Evolutionary conservation across 2,888 invertebrate genomes (phyloP).

Genomic region (Scaptomyza caliginosa): DNA sequence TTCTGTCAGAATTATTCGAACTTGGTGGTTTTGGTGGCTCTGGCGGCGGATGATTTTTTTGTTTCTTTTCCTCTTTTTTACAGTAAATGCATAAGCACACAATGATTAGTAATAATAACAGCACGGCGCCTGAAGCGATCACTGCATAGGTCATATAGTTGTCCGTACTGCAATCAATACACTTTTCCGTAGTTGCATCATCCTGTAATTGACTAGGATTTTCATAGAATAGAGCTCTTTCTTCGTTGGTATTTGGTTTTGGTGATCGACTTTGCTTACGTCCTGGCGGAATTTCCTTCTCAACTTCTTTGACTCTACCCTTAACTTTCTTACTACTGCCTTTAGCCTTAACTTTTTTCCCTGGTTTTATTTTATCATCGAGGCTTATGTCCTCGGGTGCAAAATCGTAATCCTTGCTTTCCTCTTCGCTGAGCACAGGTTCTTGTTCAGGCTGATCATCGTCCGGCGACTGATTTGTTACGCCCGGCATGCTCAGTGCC

Average conservation of each 20-base stretch:
- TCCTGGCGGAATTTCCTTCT: background rate
- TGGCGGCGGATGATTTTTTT: background rate
- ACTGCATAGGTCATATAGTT: constrained; percentile 45
- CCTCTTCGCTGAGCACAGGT: constrained; percentile 5
- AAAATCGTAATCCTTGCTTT: constrained; percentile 33
- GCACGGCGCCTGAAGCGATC: constrained; percentile 36
- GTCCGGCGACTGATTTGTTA: background rate
- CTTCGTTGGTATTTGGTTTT: background rate
- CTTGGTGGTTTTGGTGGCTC: background rate
- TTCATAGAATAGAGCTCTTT: background rate
- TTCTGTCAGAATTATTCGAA: background rate
- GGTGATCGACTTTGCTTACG: constrained; percentile 36
- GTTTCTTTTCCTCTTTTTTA: background rate
- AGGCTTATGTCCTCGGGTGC: constrained; percentile 7
- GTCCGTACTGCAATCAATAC: constrained; percentile 42
- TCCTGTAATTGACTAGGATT: background rate
- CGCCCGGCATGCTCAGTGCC: constrained; percentile 27
- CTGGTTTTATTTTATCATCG: background rate
- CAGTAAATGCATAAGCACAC: constrained; percentile 54
- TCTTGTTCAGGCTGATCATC: background rate
- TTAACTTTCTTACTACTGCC: background rate
- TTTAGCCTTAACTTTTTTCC: background rate
- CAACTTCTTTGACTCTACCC: background rate
- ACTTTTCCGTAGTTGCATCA: constrained; percentile 31
- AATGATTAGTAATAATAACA: constrained; percentile 47